Evolutionary conservation across 2,113 vertebrate species (phyloP).

Genomic region (Dipodomys ordii): DNA sequence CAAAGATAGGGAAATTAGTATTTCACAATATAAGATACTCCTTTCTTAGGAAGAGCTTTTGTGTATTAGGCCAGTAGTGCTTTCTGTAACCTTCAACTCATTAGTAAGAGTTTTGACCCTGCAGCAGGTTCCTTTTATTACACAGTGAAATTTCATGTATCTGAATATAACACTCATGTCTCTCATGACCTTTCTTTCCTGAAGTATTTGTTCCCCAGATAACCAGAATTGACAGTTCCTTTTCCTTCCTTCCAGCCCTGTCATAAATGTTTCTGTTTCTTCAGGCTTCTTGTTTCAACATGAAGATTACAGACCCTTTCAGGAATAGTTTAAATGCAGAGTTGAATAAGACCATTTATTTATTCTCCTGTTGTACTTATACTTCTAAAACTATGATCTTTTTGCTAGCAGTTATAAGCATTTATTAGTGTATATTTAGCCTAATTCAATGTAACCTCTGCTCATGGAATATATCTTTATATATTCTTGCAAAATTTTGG

Average conservation of each 20-base stretch:
- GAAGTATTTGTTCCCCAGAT: slow-evolving; percentile 30
- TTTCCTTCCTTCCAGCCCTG: background rate
- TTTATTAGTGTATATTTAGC: slow-evolving; percentile 42
- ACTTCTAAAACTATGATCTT: slow-evolving; percentile 41
- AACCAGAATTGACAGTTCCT: background rate
- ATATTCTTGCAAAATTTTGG: slow-evolving; percentile 26
- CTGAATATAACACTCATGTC: slow-evolving; percentile 34
- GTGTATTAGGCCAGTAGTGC: background rate
- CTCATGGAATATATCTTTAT: slow-evolving; percentile 2
- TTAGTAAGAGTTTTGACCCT: background rate
- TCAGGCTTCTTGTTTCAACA: background rate
- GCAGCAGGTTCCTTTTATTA: background rate
- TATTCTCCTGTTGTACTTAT: background rate
- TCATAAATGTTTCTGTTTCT: slow-evolving; percentile 16
- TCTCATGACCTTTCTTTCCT: background rate
- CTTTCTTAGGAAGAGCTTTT: slow-evolving; percentile 32
- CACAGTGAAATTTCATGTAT: background rate
- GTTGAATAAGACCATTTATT: background rate
- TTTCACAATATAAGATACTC: slow-evolving; percentile 3
- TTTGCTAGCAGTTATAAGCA: slow-evolving; percentile 17
- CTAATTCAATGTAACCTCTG: slow-evolving; percentile 61
- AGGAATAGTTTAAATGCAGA: slow-evolving; percentile 16
- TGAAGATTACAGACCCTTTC: background rate
- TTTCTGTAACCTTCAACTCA: slow-evolving; percentile 29
- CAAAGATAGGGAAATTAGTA: slow-evolving; percentile 14